Evolutionary conservation across 53 echinoderm and acorn worm species (phyloP).

Genomic region (Paracentrotus lividus): DNA sequence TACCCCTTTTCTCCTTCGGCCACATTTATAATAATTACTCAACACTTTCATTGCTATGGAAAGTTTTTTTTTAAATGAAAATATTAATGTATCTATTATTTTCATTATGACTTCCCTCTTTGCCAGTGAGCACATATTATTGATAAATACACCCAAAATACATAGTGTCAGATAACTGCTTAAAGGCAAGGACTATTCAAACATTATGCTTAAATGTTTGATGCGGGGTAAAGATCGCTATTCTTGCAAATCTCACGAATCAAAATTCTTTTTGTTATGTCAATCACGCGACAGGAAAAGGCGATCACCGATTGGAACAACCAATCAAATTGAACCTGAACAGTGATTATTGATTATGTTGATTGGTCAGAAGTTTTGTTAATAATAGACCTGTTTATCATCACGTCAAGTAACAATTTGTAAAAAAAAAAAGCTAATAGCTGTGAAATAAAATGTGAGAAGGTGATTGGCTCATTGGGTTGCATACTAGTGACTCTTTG

Average conservation of each 20-base stretch:
- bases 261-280: not conserved
- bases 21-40: too few relatives aligned
- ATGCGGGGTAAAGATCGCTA: not conserved
- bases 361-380: conserved; percentile 8
- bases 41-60: too few relatives aligned
- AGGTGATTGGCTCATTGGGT: not conserved
- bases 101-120: too few relatives aligned
- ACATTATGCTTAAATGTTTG: not conserved
- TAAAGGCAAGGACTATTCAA: not conserved
- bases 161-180: too few relatives aligned
- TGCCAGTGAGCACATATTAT: too few relatives aligned
- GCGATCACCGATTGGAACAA: not conserved
- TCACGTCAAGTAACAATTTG: not conserved
- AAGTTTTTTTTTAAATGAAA: too few relatives aligned
- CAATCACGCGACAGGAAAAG: not conserved
- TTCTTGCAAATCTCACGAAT: not conserved
- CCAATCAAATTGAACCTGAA: not conserved
- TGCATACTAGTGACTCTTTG: not conserved
- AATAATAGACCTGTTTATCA: not conserved
- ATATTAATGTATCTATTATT: too few relatives aligned
- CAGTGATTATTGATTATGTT: not conserved
- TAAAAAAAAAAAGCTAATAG: not conserved
- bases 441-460: not conserved
- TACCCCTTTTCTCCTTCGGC: too few relatives aligned
- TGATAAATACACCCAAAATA: too few relatives aligned